Evolutionary conservation across 2,797 vertebrate genomes (phyloP), one percentile per base, ranked within the genome.

Genomic region (Phoebastria nigripes): DNA sequence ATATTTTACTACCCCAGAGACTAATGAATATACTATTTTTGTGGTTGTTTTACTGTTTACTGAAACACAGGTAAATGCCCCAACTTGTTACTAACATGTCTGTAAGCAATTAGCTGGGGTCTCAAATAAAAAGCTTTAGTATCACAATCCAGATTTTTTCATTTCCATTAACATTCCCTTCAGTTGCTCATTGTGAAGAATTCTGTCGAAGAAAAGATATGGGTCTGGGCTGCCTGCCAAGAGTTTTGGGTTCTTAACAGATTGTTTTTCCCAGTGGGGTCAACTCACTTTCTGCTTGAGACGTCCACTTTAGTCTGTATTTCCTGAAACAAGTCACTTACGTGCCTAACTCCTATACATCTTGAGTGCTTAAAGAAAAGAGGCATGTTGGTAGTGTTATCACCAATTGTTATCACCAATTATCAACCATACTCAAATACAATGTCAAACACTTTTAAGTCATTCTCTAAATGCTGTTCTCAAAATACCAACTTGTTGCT

Each of bases 281-380:
- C 18, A 3, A 69, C 65, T 93, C 46, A 67, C 69, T 93, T 94
- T 88, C 77, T 95, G 61, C 70, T 82, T 78, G 55, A 95, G 66
- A 94, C 0, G 0, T 94, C 61, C 87, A 91, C 62, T 94, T 91
- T 79, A 72, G 46, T 84, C 73, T 90, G 31, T 17, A 72, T 93
- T 95, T 95, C 94, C 79, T 91, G 89, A 90, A 96, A 91, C 74
- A 82, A 94, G 91, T 89, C 52, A n/a, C 84, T 93, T 85, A 65
- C 46, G 59, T 15, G 42, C 54, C 58, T 76, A 85, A 67, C 8
- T 90, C 22, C 33, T 51, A 74, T 44, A 55, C 39, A 44, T 72
- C 72, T 81, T 86, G 69, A 93, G 46, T 52, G 22, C 35, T 79
- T 82, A 82, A 89, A 91, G 55, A 72, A 76, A 79, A 84, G 51